Evolutionary conservation across 2,888 invertebrate species (phyloP), one percentile per base, ranked within the genome.

Genomic region (Drosophila cyrtoloma): DNA sequence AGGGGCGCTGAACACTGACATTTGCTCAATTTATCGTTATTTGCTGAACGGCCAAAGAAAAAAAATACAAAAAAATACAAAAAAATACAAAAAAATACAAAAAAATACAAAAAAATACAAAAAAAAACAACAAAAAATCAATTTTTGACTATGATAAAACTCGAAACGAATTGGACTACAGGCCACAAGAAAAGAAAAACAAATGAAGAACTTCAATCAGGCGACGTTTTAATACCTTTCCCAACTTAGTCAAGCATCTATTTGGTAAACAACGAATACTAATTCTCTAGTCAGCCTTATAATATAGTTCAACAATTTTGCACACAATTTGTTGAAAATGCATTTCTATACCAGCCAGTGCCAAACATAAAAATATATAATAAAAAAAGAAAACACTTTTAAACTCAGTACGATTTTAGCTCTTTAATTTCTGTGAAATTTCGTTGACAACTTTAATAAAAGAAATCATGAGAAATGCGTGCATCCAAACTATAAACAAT

Each of bases 1-100:
- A 56, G 44, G 44, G 35, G 50, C 39, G 71, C 69, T 70, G 53
- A 70, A 42, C 84, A 82, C 76, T 90, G 86, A 90, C 86, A 87
- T 87, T 89, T 87, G 84, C 87, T 86, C 86, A 90, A 87, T 87
- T 87, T 87, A 87, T 87, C 91, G 86, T 90, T 90, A 79, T 87
- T 89, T 90, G 57, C 55, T 81, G 64, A 71, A 76, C 76, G 33
- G 60, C 56, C 22, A 69, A 50, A 57, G 10, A 42, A 57, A 74
- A 63, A 22, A 56, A 12, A 33, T 28, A 28, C 3, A 12, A 4
- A 12, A 10, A 47, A 47, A 26, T 26, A 26, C 26, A 58, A 59
- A 44, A 55, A 71, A 63, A 19, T 66, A 65, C 66, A 70, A 78
- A 70, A 89, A 86, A 89, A 90, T n/a, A n/a, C n/a, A n/a, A n/a